A percentile compares a stretch with the other conserved stretches of the same genome.
Evolutionary conservation across 1,140 invertebrate genomes (phyloP).

Genomic region (Drosophila paulistorum): DNA sequence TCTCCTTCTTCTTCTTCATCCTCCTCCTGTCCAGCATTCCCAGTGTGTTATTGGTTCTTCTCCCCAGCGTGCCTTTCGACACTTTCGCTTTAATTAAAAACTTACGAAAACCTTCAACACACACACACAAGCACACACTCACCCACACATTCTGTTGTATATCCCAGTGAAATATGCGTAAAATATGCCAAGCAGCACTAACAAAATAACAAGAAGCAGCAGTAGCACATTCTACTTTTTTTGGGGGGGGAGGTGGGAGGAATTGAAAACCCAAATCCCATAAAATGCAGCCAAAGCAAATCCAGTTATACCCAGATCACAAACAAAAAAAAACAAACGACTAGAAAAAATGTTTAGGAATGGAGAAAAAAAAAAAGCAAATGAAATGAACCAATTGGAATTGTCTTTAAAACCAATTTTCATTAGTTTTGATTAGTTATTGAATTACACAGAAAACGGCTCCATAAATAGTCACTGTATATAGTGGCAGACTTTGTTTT

Average conservation of each 20-base stretch:
- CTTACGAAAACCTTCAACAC: conserved; percentile 58
- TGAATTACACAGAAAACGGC: too few relatives aligned
- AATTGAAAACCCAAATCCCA: conserved; percentile 41
- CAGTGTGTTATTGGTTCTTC: conserved; percentile 5
- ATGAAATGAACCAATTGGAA: too few relatives aligned
- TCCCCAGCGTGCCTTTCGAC: conserved; percentile 63
- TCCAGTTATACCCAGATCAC: conserved; percentile 40
- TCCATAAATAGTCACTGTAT: too few relatives aligned
- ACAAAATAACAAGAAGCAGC: not conserved
- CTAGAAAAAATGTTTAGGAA: not conserved
- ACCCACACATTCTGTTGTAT: not conserved
- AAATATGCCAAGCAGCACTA: conserved; percentile 64
- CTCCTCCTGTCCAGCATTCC: conserved; percentile 7
- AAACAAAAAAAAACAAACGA: not conserved
- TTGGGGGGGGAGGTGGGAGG: not conserved
- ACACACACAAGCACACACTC: conserved; percentile 16
- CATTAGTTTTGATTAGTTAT: too few relatives aligned
- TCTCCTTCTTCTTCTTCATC: conserved; percentile 7
- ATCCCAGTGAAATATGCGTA: conserved; percentile 55
- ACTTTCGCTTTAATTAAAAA: conserved; percentile 81
- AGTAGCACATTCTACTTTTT: conserved; percentile 8
- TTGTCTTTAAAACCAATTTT: too few relatives aligned
- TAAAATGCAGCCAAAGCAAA: conserved; percentile 68
- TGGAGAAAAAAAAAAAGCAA: not conserved
- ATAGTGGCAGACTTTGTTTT: too few relatives aligned